These are phyloP conservation scores for Sylvilagus floridanus DNA, from an alignment of 2,797 vertebrate species.

Conservation along the genomic window DNA sequence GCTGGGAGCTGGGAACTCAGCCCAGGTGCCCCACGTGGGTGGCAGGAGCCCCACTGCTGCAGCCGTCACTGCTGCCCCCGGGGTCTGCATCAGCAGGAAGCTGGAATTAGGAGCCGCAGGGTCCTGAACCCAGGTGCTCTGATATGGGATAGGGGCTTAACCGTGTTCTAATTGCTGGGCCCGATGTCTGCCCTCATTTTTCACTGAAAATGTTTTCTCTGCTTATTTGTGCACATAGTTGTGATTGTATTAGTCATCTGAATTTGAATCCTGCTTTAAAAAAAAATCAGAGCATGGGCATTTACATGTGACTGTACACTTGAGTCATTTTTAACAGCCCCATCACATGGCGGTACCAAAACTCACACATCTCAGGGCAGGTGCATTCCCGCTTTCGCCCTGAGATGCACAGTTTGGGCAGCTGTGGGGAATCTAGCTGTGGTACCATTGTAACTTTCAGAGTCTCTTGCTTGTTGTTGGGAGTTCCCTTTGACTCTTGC, in stretches of 20 bases:
- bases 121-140: too few species aligned
- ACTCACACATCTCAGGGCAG: background rate
- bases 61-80: too few species aligned
- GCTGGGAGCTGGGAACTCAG: too few species aligned
- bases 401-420: too few species aligned
- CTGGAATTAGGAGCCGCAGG: too few species aligned
- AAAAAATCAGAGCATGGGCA: background rate
- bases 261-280: conserved; percentile 4
- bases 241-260: background rate
- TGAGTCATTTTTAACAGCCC: background rate
- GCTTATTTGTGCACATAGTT: background rate
- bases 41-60: too few species aligned
- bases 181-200: background rate
- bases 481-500: background rate
- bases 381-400: background rate
- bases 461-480: background rate
- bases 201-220: conserved; percentile 22
- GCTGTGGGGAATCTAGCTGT: accelerated
- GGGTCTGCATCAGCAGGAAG: too few species aligned
- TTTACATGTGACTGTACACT: background rate
- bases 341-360: accelerated
- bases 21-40: too few species aligned
- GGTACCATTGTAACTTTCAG: background rate
- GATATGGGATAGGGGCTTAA: too few species aligned
- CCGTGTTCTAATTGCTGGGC: too few species aligned